phyloP scores from a whole-genome alignment of 1,140 invertebrate species.

The Oryctes rhinoceros region DNA sequence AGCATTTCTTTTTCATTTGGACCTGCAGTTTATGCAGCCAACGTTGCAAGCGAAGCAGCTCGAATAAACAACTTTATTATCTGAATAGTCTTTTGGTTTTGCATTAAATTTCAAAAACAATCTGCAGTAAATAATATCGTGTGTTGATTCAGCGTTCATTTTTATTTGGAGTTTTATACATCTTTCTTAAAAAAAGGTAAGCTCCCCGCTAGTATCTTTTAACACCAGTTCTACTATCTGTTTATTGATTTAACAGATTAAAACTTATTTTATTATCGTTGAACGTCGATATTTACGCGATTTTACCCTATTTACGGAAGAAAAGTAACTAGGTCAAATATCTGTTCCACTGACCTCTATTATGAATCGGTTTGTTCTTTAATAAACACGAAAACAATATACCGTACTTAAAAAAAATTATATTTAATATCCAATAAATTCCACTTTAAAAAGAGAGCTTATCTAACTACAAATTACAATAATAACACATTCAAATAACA shows the following conservation, averaged over 20 bases:
- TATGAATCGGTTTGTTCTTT: not conserved
- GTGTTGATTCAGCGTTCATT: too few relatives aligned
- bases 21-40: not conserved
- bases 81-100: not conserved
- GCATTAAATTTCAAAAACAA: not conserved
- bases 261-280: not conserved
- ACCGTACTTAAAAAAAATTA: not conserved
- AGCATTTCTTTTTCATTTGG: too few relatives aligned
- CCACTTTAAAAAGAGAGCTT: slow-evolving; percentile 13
- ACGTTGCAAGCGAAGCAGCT: not conserved
- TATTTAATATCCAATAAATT: slow-evolving; percentile 25
- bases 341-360: not conserved
- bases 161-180: not conserved
- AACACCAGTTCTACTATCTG: not conserved
- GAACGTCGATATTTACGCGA: not conserved
- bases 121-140: too few relatives aligned
- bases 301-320: not conserved
- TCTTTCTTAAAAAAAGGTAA: not conserved
- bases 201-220: not conserved
- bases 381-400: not conserved
- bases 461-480: not conserved
- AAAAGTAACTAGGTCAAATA: not conserved
- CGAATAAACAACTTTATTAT: not conserved
- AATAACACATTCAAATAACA: not conserved
- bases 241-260: slow-evolving; percentile 22